phyloP scores from a whole-genome alignment of 1,140 invertebrate genomes.

The Heliconius hermathena region DNA sequence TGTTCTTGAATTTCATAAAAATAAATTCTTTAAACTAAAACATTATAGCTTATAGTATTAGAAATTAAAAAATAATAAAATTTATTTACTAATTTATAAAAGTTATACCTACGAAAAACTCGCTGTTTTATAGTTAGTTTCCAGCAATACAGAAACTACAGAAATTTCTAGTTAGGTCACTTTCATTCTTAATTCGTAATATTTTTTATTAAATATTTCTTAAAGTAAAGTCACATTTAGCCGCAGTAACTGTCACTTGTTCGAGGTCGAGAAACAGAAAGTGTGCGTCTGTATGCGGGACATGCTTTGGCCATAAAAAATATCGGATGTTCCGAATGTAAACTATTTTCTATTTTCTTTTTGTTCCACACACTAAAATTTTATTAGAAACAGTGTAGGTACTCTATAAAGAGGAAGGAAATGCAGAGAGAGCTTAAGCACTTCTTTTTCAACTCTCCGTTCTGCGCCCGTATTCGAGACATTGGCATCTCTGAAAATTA shows the following conservation, averaged over 20 bases:
- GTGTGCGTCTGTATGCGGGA: background rate
- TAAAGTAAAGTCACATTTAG: background rate
- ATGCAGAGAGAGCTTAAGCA: background rate
- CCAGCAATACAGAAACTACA: background rate
- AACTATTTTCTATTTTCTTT: conserved; percentile 16
- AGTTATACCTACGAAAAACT: too few relatives aligned
- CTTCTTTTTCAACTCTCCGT: background rate
- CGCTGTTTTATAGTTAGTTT: too few relatives aligned
- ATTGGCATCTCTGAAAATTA: too few relatives aligned
- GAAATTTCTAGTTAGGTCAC: background rate
- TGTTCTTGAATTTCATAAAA: too few relatives aligned
- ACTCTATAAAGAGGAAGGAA: too few relatives aligned
- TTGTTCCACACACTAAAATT: background rate
- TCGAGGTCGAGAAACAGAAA: conserved; percentile 12
- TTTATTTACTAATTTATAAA: too few relatives aligned
- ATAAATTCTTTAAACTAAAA: too few relatives aligned
- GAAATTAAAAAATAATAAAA: too few relatives aligned
- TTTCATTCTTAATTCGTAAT: background rate
- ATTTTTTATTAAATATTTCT: background rate
- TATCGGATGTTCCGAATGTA: background rate
- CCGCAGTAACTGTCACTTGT: background rate
- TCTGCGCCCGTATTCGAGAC: too few relatives aligned
- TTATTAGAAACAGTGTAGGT: background rate
- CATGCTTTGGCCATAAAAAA: background rate
- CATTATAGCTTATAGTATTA: too few relatives aligned